Conservation (phyloP, 2,797 vertebrate genomes). For the Anabacerthia variegaticeps region DNA sequence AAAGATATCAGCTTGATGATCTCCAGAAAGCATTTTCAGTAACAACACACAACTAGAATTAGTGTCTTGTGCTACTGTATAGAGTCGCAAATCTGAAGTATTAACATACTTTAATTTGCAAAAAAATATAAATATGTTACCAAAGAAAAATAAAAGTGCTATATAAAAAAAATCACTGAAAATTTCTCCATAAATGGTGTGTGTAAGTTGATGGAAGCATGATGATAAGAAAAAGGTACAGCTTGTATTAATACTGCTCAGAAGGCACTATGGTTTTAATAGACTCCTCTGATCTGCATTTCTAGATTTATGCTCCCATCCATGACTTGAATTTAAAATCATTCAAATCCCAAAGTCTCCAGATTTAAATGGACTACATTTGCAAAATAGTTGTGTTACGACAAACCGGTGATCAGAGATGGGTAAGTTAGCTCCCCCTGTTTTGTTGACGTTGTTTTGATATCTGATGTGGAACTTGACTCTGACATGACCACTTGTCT, state of each 20-base stretch:
- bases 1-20: neutral
- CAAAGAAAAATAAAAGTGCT: neutral
- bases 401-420: conserved; percentile 23
- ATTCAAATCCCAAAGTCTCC: neutral
- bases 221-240: neutral
- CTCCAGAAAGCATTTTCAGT: neutral
- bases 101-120: neutral
- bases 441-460: neutral
- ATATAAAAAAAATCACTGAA: neutral
- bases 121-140: neutral
- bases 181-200: neutral
- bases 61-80: neutral
- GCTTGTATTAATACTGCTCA: neutral
- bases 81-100: neutral
- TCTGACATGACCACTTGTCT: neutral
- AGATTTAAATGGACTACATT: neutral
- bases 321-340: neutral
- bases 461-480: neutral
- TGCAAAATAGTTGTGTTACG: conserved; percentile 10
- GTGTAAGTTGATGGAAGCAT: neutral
- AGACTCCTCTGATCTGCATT: neutral
- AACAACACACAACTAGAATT: neutral
- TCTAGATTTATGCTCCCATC: conserved; percentile 28
- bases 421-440: neutral
- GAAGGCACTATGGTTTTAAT: neutral